phyloP scores from a whole-genome alignment of 2,888 invertebrate genomes.

The Drosophila yooni region DNA sequence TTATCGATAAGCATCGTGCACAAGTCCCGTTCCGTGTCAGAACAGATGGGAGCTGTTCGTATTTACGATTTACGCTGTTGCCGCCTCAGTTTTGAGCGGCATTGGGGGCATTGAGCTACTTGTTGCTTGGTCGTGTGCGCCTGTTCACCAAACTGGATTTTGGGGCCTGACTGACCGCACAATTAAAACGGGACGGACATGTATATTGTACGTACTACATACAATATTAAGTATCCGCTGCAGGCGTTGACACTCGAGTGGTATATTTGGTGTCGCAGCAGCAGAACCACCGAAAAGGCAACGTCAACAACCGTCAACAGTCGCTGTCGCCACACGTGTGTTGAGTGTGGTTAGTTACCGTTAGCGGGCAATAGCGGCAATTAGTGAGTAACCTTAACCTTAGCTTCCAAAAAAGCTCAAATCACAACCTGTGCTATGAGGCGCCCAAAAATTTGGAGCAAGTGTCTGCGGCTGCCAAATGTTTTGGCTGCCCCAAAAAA shows the following conservation, averaged over 20 bases:
- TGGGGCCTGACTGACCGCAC: slow-evolving; percentile 85
- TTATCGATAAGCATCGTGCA: slow-evolving; percentile 20
- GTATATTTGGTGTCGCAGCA: not conserved
- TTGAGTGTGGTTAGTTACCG: slow-evolving; percentile 71
- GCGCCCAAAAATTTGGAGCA: slow-evolving; percentile 76
- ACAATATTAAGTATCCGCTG: slow-evolving; percentile 2
- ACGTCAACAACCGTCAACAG: slow-evolving; percentile 10
- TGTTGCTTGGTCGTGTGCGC: slow-evolving; percentile 76
- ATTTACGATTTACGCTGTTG: slow-evolving; percentile 51
- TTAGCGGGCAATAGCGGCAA: slow-evolving; percentile 32
- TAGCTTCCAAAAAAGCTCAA: slow-evolving; percentile 85
- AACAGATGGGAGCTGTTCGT: slow-evolving; percentile 22
- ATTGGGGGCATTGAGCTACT: slow-evolving; percentile 50
- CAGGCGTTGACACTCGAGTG: slow-evolving; percentile 35
- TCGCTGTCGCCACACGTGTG: slow-evolving; percentile 8
- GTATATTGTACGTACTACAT: slow-evolving; percentile 17
- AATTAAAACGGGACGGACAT: slow-evolving; percentile 75
- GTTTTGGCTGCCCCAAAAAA: slow-evolving; percentile 37
- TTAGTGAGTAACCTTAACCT: slow-evolving; percentile 82
- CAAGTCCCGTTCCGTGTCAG: slow-evolving; percentile 8
- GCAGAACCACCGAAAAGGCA: slow-evolving; percentile 19
- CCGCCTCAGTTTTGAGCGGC: slow-evolving; percentile 2
- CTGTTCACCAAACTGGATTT: slow-evolving; percentile 84
- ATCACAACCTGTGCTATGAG: slow-evolving; percentile 83
- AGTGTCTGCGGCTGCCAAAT: slow-evolving; percentile 61